These are phyloP conservation scores for Plutomurus gul DNA, from an alignment of 1,140 invertebrate genomes.

Conservation along the genomic window DNA sequence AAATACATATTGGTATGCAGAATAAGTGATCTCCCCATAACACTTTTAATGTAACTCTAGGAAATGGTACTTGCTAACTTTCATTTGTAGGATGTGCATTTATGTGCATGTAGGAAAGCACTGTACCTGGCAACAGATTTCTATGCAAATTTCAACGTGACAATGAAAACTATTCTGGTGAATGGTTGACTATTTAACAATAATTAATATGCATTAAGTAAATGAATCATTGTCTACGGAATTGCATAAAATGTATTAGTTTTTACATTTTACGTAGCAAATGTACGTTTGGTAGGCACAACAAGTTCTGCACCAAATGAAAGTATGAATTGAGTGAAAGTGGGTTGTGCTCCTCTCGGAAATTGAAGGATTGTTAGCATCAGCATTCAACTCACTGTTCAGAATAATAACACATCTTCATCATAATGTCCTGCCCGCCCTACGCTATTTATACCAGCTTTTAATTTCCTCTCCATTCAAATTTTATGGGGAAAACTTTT, in stretches of 20 bases:
- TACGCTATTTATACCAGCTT: background rate
- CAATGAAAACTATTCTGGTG: background rate
- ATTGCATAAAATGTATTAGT: background rate
- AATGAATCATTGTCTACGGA: too few species aligned
- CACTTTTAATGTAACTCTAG: too few species aligned
- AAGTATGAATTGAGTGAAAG: too few species aligned
- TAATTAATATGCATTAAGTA: too few species aligned
- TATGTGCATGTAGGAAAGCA: too few species aligned
- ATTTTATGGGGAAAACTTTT: constrained; percentile 27
- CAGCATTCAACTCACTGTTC: background rate
- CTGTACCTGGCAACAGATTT: background rate
- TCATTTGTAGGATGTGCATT: too few species aligned
- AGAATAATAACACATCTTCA: constrained; percentile 8
- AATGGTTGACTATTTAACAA: background rate
- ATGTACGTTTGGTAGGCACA: background rate
- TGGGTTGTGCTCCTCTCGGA: background rate
- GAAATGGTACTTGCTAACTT: too few species aligned
- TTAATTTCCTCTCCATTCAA: constrained; percentile 27
- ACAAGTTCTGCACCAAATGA: background rate
- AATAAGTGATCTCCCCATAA: too few species aligned
- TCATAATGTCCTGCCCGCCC: background rate
- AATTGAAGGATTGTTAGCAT: constrained; percentile 14
- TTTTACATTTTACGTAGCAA: background rate
- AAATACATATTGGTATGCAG: too few species aligned
- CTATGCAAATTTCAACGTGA: background rate